phyloP scores from a whole-genome alignment of 2,797 vertebrate genomes.

The Neosilurus mollespiculum region DNA sequence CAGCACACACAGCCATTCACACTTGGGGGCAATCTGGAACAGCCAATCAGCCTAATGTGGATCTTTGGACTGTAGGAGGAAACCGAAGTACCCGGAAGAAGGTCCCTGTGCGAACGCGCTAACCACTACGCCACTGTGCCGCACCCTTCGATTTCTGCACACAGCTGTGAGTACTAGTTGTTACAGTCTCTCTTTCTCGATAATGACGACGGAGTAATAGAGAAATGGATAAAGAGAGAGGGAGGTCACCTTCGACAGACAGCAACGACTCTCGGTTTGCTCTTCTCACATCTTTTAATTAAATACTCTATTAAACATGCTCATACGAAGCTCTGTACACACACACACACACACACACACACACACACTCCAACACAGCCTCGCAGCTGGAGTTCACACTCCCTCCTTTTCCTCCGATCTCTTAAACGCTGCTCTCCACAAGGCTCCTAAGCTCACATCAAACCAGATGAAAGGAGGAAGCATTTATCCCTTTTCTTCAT shows the following conservation, averaged over 20 bases:
- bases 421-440: background rate
- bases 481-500: conserved; percentile 11
- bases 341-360: conserved; percentile 26
- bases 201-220: background rate
- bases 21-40: too few species aligned
- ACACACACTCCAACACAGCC: background rate
- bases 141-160: background rate
- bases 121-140: too few species aligned
- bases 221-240: background rate
- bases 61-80: too few species aligned
- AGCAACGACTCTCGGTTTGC: conserved; percentile 12
- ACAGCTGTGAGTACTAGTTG: background rate
- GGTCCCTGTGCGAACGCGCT: too few species aligned
- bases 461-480: conserved; percentile 16
- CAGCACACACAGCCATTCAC: too few species aligned
- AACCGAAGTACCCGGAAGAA: too few species aligned
- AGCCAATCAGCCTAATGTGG: too few species aligned
- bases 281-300: conserved; percentile 17
- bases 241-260: background rate
- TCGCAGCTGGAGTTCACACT: conserved; percentile 15
- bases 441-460: conserved; percentile 22
- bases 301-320: conserved; percentile 4
- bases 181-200: background rate
- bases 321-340: background rate
- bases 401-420: background rate